Percentiles rank a stretch among this genome's conserved stretches.
Conservation (phyloP, 2,113 vertebrate genomes). For the Erinaceus europaeus region DNA sequence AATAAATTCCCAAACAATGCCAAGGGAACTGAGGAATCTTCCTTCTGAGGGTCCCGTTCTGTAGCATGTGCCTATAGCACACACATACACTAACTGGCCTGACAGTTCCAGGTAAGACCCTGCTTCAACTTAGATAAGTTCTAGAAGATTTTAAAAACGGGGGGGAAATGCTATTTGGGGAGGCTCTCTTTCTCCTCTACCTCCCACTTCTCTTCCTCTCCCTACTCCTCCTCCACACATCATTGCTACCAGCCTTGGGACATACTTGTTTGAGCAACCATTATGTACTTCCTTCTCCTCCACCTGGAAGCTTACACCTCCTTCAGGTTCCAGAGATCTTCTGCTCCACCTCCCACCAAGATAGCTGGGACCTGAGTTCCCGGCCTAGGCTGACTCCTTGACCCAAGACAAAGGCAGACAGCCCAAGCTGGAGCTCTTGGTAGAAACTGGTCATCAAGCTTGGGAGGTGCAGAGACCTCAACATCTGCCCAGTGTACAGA, state of each 20-base stretch:
- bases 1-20: too few relatives aligned
- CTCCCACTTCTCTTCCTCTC: too few relatives aligned
- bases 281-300: not conserved
- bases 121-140: too few relatives aligned
- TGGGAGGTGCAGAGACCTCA: too few relatives aligned
- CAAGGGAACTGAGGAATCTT: not conserved
- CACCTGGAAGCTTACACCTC: fast-evolving
- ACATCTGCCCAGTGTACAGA: too few relatives aligned
- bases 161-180: too few relatives aligned
- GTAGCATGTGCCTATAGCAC: not conserved
- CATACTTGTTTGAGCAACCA: too few relatives aligned
- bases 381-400: not conserved
- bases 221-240: too few relatives aligned
- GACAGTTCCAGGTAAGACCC: too few relatives aligned
- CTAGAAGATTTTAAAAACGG: too few relatives aligned
- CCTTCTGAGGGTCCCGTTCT: not conserved
- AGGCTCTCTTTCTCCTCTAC: too few relatives aligned
- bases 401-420: not conserved
- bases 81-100: not conserved
- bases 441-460: not conserved
- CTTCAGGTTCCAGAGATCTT: not conserved
- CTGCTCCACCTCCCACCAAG: not conserved
- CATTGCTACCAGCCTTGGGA: too few relatives aligned
- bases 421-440: not conserved
- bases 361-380: not conserved